phyloP scores from a whole-genome alignment of 1,140 invertebrate genomes.

The Saccostrea cuccullata region DNA sequence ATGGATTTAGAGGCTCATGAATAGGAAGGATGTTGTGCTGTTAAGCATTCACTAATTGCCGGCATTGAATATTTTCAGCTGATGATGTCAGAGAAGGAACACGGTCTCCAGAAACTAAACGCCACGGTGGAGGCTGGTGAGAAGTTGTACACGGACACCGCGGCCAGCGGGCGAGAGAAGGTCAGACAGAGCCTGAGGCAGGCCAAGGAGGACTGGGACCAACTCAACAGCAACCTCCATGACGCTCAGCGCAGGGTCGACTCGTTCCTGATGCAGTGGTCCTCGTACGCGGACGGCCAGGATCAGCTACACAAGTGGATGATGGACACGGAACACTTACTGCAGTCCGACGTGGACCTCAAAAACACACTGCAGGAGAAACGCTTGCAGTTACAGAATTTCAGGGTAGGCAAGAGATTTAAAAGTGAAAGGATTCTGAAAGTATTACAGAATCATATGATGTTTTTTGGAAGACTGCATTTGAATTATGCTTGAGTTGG shows the following conservation, averaged over 20 bases:
- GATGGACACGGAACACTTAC: slow-evolving; percentile 89
- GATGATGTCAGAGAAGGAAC: slow-evolving; percentile 89
- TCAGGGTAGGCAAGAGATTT: neutral
- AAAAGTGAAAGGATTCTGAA: no score
- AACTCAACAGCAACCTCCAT: slow-evolving; percentile 87
- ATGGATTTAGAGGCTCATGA: no score
- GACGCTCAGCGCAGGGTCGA: slow-evolving; percentile 80
- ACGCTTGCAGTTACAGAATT: slow-evolving; percentile 85
- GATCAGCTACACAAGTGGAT: slow-evolving; percentile 89
- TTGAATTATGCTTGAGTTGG: no score
- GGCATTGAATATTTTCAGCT: slow-evolving; percentile 81
- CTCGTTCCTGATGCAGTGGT: slow-evolving; percentile 76
- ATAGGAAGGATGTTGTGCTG: no score
- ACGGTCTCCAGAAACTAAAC: slow-evolving; percentile 88
- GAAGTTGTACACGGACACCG: slow-evolving; percentile 92
- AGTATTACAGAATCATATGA: no score
- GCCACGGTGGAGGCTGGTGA: slow-evolving; percentile 88
- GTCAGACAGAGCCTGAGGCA: slow-evolving; percentile 88
- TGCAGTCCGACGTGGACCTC: slow-evolving; percentile 84
- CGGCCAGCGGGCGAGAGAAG: slow-evolving; percentile 91
- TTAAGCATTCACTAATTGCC: no score
- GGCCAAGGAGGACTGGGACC: slow-evolving; percentile 89
- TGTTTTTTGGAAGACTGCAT: no score
- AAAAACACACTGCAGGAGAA: slow-evolving; percentile 90
- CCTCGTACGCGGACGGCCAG: slow-evolving; percentile 87